Conservation (phyloP, 2,113 vertebrate genomes). For the Synchiropus splendidus region DNA sequence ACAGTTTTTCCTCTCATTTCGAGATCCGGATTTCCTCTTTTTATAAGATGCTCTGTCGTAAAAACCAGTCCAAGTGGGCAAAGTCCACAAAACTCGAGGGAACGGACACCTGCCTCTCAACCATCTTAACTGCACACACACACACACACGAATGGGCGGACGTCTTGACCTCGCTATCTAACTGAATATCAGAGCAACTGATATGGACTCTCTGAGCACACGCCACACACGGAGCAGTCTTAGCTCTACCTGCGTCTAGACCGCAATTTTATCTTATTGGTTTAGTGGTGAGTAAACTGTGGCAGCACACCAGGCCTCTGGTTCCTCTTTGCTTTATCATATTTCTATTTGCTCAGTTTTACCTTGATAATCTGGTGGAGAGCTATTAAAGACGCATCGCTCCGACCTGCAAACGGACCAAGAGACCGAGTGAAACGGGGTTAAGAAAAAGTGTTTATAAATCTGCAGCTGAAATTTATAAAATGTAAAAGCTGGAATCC, state of each 20-base stretch:
- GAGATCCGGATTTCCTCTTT: background rate
- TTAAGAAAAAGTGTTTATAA: background rate
- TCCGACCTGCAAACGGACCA: constrained; percentile 31
- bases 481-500: background rate
- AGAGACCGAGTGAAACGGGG: constrained; percentile 10
- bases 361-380: constrained; percentile 34
- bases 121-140: constrained; percentile 21
- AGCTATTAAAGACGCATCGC: constrained; percentile 41
- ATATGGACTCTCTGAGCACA: constrained; percentile 41
- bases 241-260: constrained; percentile 35
- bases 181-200: constrained; percentile 65
- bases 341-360: constrained; percentile 41
- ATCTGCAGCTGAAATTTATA: background rate
- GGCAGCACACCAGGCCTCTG: constrained; percentile 52
- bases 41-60: background rate
- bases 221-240: constrained; percentile 17
- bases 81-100: constrained; percentile 34
- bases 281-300: constrained; percentile 59
- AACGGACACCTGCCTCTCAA: constrained; percentile 31
- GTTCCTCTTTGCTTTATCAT: constrained; percentile 55
- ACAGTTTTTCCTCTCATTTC: background rate
- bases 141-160: constrained; percentile 15
- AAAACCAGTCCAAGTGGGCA: no score
- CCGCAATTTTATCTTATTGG: constrained; percentile 56
- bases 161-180: constrained; percentile 53